Evolutionary conservation across 1,140 invertebrate genomes (phyloP), one percentile per base, ranked within the genome.

Genomic region (Caenorhabditis brenneri): DNA sequence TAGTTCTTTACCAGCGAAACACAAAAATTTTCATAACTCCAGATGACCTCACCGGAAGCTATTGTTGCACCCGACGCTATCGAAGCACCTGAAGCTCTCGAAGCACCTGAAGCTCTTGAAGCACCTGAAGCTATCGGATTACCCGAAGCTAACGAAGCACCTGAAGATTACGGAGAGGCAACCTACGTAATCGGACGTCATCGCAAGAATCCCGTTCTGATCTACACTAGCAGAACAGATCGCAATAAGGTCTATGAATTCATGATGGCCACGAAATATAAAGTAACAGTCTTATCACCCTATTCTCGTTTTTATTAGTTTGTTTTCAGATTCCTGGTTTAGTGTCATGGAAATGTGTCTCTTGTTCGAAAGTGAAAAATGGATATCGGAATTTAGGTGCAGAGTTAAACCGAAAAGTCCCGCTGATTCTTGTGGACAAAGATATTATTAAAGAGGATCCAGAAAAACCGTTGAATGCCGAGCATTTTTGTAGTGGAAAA

Each of bases 381-480:
- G 42, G 53, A n/a, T 39, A 74, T 19, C 53, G 74, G 16, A 83
- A 83, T 46, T 78, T 74, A 33, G 81, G 55, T 10, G 42, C 24
- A 2, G 31, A 58, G 36, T 10, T 53, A 22, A 69, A 79, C 16
- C 36, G 49, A 9, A 83, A 83, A 65, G 65, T 83, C 24, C 82
- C 82, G 24, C 27, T 83, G 16, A 51, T 83, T 7, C 69, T 83
- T 10, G 78, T 83, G 1, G 82, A 79, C 82, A 83, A 83, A n/a
- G 82, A 83, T 39, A 58, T 83, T n/a, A 79, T 83, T 22, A 83
- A 83, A 24, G 82, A 83, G 39, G 33, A 83, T 48, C 82, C 82
- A 1, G 82, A 83, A 5, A 49, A 27, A 46, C 82, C 82, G 10
- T 10, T 49, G 4, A 83, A 83, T 24, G 82, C 69, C 22, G 69